phyloP scores from a whole-genome alignment of 2,888 invertebrate genomes.

The Pediacus dermestoides region DNA sequence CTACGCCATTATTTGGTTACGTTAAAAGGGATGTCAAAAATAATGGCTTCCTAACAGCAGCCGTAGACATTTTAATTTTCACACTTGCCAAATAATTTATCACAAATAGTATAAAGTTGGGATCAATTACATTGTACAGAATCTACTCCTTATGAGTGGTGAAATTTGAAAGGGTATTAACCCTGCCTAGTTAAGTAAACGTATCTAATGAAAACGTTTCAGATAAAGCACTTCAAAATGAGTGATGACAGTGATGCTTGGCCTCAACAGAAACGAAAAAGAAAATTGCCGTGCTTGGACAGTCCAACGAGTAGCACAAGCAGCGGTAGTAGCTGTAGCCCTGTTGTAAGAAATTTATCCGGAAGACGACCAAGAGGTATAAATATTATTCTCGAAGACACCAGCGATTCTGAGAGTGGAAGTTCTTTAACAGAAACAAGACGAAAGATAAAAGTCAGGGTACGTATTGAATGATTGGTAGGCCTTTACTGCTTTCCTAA shows the following conservation, averaged over 20 bases:
- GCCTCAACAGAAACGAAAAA: constrained; percentile 34
- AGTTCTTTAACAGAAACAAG: constrained; percentile 38
- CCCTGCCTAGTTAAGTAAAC: no score
- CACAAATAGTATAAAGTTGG: no score
- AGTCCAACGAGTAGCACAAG: constrained; percentile 29
- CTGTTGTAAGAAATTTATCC: constrained; percentile 22
- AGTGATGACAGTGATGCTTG: constrained; percentile 43
- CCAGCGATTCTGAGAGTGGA: constrained; percentile 49
- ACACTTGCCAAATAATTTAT: no score
- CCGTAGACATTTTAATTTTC: no score
- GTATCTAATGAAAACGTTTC: no score
- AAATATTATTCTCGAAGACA: constrained; percentile 21
- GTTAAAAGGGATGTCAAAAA: constrained; percentile 20
- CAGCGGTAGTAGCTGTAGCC: constrained; percentile 31
- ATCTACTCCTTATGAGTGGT: no score
- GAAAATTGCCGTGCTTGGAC: constrained; percentile 32
- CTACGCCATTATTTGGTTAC: background rate
- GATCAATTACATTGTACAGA: no score
- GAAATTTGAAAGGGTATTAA: no score
- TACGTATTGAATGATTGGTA: constrained; percentile 46
- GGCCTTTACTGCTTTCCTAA: no score
- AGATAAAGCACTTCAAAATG: no score
- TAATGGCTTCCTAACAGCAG: constrained; percentile 17
- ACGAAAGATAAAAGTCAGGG: constrained; percentile 33
- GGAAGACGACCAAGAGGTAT: constrained; percentile 13